Conservation (phyloP, 2,113 vertebrate species). For the Salvelinus sp. region DNA sequence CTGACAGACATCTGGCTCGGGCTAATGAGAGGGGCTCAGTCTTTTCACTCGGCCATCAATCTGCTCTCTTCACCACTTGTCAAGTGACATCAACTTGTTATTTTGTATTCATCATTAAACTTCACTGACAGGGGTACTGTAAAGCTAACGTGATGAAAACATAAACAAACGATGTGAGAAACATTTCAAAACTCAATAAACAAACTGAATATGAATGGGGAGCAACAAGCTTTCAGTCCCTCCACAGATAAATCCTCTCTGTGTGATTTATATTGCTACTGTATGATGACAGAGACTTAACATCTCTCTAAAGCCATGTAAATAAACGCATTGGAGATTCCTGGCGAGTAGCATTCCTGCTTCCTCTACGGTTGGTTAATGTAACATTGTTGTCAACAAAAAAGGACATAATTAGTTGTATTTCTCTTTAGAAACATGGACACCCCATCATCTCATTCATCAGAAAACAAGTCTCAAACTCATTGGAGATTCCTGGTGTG, state of each 20-base stretch:
- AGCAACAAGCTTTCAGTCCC: not conserved
- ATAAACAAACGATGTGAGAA: too few species aligned
- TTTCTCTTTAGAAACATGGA: too few species aligned
- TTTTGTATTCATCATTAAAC: not conserved
- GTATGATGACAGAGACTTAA: conserved; percentile 34
- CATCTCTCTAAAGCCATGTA: not conserved
- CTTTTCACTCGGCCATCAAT: conserved; percentile 40
- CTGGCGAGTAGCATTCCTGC: not conserved
- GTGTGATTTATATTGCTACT: conserved; percentile 8
- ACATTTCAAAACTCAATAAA: too few species aligned
- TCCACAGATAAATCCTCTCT: not conserved
- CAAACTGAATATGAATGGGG: not conserved
- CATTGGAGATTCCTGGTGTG: not conserved
- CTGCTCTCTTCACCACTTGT: conserved; percentile 22
- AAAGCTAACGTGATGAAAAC: not conserved
- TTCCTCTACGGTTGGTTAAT: too few species aligned
- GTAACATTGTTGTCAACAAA: too few species aligned
- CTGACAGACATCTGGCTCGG: conserved; percentile 66
- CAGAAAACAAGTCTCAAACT: not conserved
- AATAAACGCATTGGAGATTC: not conserved
- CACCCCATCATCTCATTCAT: too few species aligned
- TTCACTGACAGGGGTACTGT: conserved; percentile 6
- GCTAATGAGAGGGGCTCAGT: conserved; percentile 59
- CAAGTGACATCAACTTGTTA: conserved; percentile 14
- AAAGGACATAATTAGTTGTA: too few species aligned